phyloP scores from a whole-genome alignment of 2,888 invertebrate genomes.

The Congeria kusceri region DNA sequence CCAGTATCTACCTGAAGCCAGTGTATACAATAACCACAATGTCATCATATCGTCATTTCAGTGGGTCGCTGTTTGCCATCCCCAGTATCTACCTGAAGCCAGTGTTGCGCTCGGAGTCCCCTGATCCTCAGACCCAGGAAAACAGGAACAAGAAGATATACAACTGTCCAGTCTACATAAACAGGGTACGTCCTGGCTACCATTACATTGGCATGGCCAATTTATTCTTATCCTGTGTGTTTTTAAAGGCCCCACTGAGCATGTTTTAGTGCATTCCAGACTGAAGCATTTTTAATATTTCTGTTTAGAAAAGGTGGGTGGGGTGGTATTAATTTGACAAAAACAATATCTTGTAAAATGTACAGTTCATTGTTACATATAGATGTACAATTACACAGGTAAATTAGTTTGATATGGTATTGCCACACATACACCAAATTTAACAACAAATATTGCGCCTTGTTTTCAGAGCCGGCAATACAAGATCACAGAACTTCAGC shows the following conservation, averaged over 20 bases:
- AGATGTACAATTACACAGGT: too few relatives aligned
- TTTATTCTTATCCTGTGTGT: not conserved
- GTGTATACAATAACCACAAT: too few relatives aligned
- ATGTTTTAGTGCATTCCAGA: too few relatives aligned
- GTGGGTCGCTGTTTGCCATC: slow-evolving; percentile 70
- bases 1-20: too few relatives aligned
- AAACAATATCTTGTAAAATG: too few relatives aligned
- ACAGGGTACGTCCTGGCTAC: slow-evolving; percentile 69
- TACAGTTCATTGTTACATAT: too few relatives aligned
- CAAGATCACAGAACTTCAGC: slow-evolving; percentile 70
- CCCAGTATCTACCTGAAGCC: slow-evolving; percentile 77
- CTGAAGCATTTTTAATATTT: too few relatives aligned
- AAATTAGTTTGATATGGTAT: too few relatives aligned
- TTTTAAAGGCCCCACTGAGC: not conserved
- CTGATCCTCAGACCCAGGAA: slow-evolving; percentile 50
- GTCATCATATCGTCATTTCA: slow-evolving; percentile 43
- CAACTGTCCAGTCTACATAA: slow-evolving; percentile 82
- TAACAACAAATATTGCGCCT: too few relatives aligned
- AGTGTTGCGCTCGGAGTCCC: slow-evolving; percentile 63
- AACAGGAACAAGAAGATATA: slow-evolving; percentile 63
- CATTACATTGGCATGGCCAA: not conserved
- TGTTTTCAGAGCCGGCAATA: slow-evolving; percentile 82
- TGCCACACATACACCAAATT: too few relatives aligned
- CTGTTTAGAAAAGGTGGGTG: too few relatives aligned
- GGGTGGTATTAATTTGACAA: too few relatives aligned